These are phyloP conservation scores for Charina bottae DNA, from an alignment of 2,113 vertebrate genomes.

Conservation along the genomic window DNA sequence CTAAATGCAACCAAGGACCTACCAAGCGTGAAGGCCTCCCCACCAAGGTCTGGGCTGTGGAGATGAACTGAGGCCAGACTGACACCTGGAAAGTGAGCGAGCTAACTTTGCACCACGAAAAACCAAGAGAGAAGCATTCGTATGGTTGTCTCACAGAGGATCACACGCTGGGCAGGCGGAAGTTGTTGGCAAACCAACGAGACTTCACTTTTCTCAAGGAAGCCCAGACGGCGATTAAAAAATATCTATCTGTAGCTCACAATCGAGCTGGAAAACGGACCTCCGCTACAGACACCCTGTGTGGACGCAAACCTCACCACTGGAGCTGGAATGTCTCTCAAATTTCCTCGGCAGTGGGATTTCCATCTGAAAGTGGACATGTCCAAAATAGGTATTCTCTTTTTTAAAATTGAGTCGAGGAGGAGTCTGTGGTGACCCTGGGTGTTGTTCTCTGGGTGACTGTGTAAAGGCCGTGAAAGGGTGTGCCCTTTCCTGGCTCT, in stretches of 20 bases:
- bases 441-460: neutral
- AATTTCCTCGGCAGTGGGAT: slow-evolving; percentile 92
- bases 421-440: neutral
- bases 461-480: neutral
- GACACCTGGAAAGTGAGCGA: neutral
- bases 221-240: neutral
- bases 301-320: slow-evolving; percentile 1
- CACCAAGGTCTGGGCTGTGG: neutral
- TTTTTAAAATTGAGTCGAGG: neutral
- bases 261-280: neutral
- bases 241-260: neutral
- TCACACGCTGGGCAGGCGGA: slow-evolving; percentile 49
- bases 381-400: slow-evolving; percentile 84
- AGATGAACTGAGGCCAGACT: neutral
- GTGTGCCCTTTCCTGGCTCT: too few species aligned
- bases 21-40: neutral
- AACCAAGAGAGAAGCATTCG: slow-evolving; percentile 41
- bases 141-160: slow-evolving; percentile 16
- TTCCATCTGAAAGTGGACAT: slow-evolving; percentile 88
- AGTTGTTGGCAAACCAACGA: slow-evolving; percentile 49
- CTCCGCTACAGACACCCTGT: neutral
- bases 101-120: neutral
- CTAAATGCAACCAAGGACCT: neutral
- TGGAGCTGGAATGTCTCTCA: slow-evolving; percentile 85
- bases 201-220: slow-evolving; percentile 11